Percentiles rank a stretch among this genome's conserved stretches.
Conservation (phyloP, 1,140 invertebrate genomes). For the Anagrus nilaparvatae region DNA sequence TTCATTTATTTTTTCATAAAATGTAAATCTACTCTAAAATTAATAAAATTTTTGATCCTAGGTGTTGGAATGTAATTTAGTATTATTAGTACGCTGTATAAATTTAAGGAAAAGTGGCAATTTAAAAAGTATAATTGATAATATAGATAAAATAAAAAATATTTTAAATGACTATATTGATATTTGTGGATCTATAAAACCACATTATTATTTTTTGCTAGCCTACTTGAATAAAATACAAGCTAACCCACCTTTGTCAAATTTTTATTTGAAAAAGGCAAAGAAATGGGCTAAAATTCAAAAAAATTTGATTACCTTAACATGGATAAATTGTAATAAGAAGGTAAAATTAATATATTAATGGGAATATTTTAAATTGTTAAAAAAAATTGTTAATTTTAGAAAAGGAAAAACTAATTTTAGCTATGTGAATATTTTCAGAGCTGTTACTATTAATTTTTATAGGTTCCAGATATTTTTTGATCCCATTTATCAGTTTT, state of each 20-base stretch:
- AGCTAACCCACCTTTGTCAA: background rate
- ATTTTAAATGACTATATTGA: background rate
- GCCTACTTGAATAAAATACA: constrained; percentile 17
- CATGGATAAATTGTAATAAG: constrained; percentile 20
- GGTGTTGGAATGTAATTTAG: constrained; percentile 21
- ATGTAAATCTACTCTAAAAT: too few relatives aligned
- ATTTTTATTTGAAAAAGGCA: constrained; percentile 11
- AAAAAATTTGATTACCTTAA: constrained; percentile 15
- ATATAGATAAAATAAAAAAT: constrained; percentile 11
- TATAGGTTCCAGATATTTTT: too few relatives aligned
- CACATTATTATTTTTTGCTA: constrained; percentile 19
- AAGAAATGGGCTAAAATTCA: constrained; percentile 9
- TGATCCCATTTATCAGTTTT: too few relatives aligned
- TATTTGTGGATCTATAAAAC: constrained; percentile 12
- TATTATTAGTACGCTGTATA: constrained; percentile 18
- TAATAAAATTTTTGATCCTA: constrained; percentile 7
- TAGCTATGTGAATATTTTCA: too few relatives aligned
- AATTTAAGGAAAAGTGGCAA: constrained; percentile 16
- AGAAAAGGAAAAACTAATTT: too few relatives aligned
- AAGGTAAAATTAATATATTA: constrained; percentile 17
- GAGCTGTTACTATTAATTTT: too few relatives aligned
- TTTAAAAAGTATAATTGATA: background rate
- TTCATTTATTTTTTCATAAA: too few relatives aligned
- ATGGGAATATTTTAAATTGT: constrained; percentile 1
- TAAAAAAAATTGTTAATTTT: too few relatives aligned